Percentiles rank a stretch among this genome's conserved stretches.
These are phyloP conservation scores for Drosophila paracracens DNA, from an alignment of 2,888 invertebrate genomes.

Conservation along the genomic window DNA sequence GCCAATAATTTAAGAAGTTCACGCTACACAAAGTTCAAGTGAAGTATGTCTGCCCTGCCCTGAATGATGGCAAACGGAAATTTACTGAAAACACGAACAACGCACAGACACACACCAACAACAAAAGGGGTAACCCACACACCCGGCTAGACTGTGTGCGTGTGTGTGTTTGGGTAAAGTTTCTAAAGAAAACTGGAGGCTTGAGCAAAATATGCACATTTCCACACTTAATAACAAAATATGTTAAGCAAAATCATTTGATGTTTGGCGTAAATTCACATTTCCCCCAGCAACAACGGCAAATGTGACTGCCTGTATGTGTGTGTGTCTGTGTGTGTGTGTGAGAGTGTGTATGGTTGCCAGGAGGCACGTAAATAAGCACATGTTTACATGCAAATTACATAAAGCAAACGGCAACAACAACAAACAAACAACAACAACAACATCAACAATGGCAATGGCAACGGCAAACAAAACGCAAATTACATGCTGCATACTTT, in stretches of 20 bases:
- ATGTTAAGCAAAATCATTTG: constrained; percentile 81
- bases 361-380: constrained; percentile 68
- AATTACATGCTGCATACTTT: constrained; percentile 76
- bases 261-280: constrained; percentile 68
- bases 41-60: constrained; percentile 65
- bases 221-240: constrained; percentile 81
- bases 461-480: constrained; percentile 71
- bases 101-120: constrained; percentile 13
- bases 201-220: constrained; percentile 74
- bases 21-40: constrained; percentile 79
- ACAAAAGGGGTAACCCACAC: constrained; percentile 25
- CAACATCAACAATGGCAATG: constrained; percentile 32
- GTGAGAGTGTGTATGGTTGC: constrained; percentile 45
- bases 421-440: constrained; percentile 32
- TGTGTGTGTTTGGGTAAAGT: constrained; percentile 9
- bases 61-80: constrained; percentile 77
- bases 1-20: constrained; percentile 80
- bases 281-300: constrained; percentile 8
- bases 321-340: constrained; percentile 17
- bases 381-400: constrained; percentile 82
- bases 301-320: constrained; percentile 25
- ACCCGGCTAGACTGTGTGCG: constrained; percentile 6
- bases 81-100: constrained; percentile 78
- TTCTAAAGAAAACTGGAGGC: constrained; percentile 37
- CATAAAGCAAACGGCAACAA: constrained; percentile 64